Percentiles rank a stretch among this genome's conserved stretches.
phyloP scores from a whole-genome alignment of 2,113 vertebrate genomes.

The Anoura caudifer region DNA sequence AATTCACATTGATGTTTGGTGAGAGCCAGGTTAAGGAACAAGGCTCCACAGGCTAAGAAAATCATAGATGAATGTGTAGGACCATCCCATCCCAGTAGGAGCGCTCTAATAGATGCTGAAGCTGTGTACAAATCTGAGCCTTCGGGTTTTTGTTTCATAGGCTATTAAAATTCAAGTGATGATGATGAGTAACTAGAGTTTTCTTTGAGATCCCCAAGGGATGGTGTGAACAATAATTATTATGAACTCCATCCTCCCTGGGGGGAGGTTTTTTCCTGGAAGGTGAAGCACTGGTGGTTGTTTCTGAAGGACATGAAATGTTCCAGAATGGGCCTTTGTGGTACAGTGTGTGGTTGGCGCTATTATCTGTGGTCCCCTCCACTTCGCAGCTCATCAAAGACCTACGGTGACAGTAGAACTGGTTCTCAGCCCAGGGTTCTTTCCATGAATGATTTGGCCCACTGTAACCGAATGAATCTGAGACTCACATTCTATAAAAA shows the following conservation, averaged over 20 bases:
- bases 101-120: neutral
- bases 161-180: neutral
- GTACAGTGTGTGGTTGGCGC: neutral
- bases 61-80: neutral
- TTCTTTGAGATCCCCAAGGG: neutral
- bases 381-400: neutral
- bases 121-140: neutral
- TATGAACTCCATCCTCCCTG: neutral
- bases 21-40: neutral
- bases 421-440: neutral
- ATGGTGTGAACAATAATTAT: neutral
- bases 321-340: neutral
- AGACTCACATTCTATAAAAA: neutral
- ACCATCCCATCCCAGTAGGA: neutral
- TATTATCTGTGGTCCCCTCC: neutral
- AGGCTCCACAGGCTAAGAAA: neutral
- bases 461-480: neutral
- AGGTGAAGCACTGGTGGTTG: neutral
- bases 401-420: neutral
- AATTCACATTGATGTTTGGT: neutral
- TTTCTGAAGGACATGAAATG: neutral
- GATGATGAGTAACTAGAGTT: neutral
- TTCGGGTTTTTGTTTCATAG: neutral
- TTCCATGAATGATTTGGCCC: neutral
- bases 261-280: neutral